Evolutionary conservation across 2,888 invertebrate species (phyloP).

Genomic region (Cheilosia variabilis): DNA sequence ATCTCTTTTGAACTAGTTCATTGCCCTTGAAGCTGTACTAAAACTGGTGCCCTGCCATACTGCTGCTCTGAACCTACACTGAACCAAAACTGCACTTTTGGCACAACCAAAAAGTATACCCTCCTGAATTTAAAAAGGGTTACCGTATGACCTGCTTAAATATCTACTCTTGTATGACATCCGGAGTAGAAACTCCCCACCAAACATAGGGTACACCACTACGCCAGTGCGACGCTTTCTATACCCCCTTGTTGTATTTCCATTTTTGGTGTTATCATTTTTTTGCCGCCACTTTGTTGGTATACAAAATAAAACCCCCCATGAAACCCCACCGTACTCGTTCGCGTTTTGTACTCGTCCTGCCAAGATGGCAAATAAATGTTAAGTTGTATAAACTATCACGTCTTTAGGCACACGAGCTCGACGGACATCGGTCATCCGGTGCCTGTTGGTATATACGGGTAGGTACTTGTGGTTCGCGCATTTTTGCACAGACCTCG

Average conservation of each 20-base stretch:
- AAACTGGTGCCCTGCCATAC: too few relatives aligned
- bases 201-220: constrained; percentile 22
- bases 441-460: constrained; percentile 1
- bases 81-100: too few relatives aligned
- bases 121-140: not conserved
- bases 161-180: too few relatives aligned
- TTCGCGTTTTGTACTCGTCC: constrained; percentile 31
- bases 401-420: constrained; percentile 75
- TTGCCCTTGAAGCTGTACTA: too few relatives aligned
- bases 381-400: constrained; percentile 75
- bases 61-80: too few relatives aligned
- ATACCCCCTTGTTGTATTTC: not conserved
- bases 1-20: too few relatives aligned
- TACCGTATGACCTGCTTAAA: too few relatives aligned
- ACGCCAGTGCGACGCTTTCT: not conserved
- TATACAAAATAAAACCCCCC: constrained; percentile 37
- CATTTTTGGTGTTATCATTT: constrained; percentile 36
- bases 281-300: constrained; percentile 25
- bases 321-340: constrained; percentile 5
- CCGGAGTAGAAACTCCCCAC: not conserved
- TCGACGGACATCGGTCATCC: constrained; percentile 72
- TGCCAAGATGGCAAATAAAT: constrained; percentile 69
- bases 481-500: constrained; percentile 49
- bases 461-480: constrained; percentile 14
- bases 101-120: not conserved